Base-by-base conservation (phyloP, 30 jellyfish, hydroid and myxozoan genomes). In the Calvadosia cruxmelitensis region DNA sequence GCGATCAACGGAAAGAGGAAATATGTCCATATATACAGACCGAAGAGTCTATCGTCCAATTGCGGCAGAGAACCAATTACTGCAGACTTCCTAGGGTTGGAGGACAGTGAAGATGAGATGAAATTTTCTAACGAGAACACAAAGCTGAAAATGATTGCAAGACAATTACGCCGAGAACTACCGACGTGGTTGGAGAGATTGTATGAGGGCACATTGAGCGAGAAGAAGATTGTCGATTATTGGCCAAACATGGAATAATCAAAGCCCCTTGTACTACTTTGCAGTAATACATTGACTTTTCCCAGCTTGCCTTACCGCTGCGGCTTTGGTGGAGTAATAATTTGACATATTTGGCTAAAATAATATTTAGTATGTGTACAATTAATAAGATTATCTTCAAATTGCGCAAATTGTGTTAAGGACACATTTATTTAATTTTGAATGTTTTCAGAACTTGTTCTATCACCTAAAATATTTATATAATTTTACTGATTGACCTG, bases 141-240 rank as follows among this genome's bases (percentile, higher is more conserved):
- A 13, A 12, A 68, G 27, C 27, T 74, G 65, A 75, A 79, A 50
- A 49, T 64, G 0, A 91, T 84, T 1, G 84, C 84, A 0, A 24
- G 34, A 31, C 53, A 70, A 16, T 74, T 81, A 0, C 53, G 86
- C 62, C 66, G 49, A 25, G 76, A 81, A 29, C 53, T 88, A 34
- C 84, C 83, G 1, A 53, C 63, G 10, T 88, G 97, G 97, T 84
- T 88, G 1, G 95, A 88, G 34, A 50, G 97, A 32, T 80, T 88
- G 20, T 80, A 74, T 48, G 95, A 88, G 3, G 97, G 97, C 0
- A 76, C 97, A 0, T 36, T 85, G 32, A 51, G 77, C 36, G 90
- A 76, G n/a, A 70, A 82, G 52, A 32, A 65, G 33, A 67, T 42
- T 23, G 53, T 80, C 5, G 84, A 88, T 53, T 68, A 63, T n/a